Evolutionary conservation across 2,113 vertebrate species (phyloP), one percentile per base, ranked within the genome.

Genomic region (Microtus pennsylvanicus): DNA sequence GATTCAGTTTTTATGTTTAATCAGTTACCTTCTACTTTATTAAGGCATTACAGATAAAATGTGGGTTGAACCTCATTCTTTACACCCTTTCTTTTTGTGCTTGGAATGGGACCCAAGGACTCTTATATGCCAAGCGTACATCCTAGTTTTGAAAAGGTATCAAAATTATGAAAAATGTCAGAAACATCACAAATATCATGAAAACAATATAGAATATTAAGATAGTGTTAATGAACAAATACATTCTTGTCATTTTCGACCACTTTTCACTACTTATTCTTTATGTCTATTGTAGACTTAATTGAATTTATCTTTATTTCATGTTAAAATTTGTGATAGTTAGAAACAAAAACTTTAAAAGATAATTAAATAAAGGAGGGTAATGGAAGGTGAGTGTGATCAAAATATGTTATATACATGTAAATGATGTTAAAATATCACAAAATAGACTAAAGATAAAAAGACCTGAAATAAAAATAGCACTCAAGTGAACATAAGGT

Each of bases 1-100:
- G 2, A 90, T 88, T 92, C 24, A n/a, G 30, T 94, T 96, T 96
- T 80, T n/a, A 58, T 87, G 38, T 70, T 89, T 61, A 70, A 28
- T 74, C 77, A 58, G 0, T 55, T 82, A 38, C 87, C 77, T 35
- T 4, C 26, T 1, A 72, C 2, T 94, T 77, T 14, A 1, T 55
- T 21, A 63, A 74, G 11, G 38, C 11, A 89, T 10, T 47, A 3
- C 50, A 16, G 65, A 33, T 95, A 24, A 85, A 61, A 90, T 0
- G 35, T 35, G 2, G 50, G 22, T 65, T 52, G 28, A 28, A 38
- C 30, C 10, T n/a, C n/a, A 45, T 16, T 70, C n/a, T 45, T 1
- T 65, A 30, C 3, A 14, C 17, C 2, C 1, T 14, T 89, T 33
- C 42, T 17, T 69, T 69, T 58, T 70, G 2, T 89, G 26, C 22